phyloP scores from a whole-genome alignment of 2,113 vertebrate genomes.

The Motacilla tschutschensis region DNA sequence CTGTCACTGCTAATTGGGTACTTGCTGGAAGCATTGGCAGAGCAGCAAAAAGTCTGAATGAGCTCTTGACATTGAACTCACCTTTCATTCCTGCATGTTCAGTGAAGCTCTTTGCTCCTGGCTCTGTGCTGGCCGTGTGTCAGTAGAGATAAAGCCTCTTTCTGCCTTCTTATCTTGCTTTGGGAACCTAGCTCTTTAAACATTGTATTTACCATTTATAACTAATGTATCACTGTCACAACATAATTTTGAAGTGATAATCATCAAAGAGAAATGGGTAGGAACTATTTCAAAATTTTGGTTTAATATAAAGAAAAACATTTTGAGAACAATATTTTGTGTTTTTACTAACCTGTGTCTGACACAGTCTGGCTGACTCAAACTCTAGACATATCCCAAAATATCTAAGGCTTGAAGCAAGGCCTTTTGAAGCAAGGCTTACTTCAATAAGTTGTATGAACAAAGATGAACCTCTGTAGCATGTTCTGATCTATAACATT shows the following conservation, averaged over 20 bases:
- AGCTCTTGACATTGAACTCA: slow-evolving; percentile 35
- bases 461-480: not conserved
- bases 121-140: not conserved
- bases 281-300: not conserved
- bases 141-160: not conserved
- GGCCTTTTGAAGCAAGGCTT: not conserved
- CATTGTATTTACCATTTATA: not conserved
- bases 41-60: slow-evolving; percentile 21
- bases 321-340: not conserved
- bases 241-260: not conserved
- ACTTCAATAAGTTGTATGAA: not conserved
- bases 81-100: not conserved
- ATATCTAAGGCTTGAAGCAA: not conserved
- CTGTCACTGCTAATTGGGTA: slow-evolving; percentile 48
- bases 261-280: not conserved
- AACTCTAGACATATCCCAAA: not conserved
- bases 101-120: not conserved
- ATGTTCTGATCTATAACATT: not conserved
- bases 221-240: not conserved
- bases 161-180: not conserved
- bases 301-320: not conserved
- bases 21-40: slow-evolving; percentile 43
- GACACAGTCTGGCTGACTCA: not conserved
- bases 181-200: not conserved
- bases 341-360: not conserved